Conservation (phyloP, 2,113 vertebrate species). For the Myrmecobius fasciatus region DNA sequence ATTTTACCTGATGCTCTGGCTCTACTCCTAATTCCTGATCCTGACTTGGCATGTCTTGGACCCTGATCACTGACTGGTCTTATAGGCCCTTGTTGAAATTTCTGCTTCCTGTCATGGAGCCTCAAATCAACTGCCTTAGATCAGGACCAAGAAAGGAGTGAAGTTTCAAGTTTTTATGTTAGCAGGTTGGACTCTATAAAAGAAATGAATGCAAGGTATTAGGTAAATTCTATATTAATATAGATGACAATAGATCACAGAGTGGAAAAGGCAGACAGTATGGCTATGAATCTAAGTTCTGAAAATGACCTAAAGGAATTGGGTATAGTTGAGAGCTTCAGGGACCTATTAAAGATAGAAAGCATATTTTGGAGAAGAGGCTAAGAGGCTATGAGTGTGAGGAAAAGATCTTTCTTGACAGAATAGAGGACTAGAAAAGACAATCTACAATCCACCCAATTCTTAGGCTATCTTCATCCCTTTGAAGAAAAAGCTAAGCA, state of each 20-base stretch:
- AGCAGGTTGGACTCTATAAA: background rate
- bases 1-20: background rate
- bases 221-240: background rate
- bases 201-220: background rate
- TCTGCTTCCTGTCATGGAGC: background rate
- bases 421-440: background rate
- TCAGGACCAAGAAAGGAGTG: background rate
- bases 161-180: background rate
- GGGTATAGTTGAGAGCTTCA: background rate
- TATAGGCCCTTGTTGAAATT: background rate
- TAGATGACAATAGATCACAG: background rate
- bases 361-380: background rate
- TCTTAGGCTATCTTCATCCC: background rate
- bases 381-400: background rate
- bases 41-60: background rate
- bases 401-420: background rate
- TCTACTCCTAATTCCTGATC: background rate
- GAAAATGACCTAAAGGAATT: background rate
- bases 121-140: background rate
- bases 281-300: background rate
- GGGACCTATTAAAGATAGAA: background rate
- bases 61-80: background rate
- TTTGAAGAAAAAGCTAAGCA: background rate
- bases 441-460: background rate
- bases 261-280: background rate